phyloP scores from a whole-genome alignment of 2,113 vertebrate species.

The Labeo rohita region DNA sequence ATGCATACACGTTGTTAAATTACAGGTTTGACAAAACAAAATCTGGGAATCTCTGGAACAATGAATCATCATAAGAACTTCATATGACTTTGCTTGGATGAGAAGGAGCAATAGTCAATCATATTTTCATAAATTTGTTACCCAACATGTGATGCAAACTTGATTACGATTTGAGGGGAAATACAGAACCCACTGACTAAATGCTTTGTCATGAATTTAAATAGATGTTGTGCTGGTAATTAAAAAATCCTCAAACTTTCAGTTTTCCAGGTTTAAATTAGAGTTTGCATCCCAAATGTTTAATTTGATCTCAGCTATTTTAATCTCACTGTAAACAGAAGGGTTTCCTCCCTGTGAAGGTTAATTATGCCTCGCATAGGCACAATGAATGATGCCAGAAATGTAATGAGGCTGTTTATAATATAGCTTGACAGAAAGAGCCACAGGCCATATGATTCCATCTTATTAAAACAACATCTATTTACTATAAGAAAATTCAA shows the following conservation, averaged over 20 bases:
- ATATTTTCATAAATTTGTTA: constrained; percentile 1
- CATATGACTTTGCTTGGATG: neutral
- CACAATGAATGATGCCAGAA: constrained; percentile 34
- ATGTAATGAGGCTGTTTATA: constrained; percentile 11
- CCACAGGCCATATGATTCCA: constrained; percentile 29
- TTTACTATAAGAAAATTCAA: constrained; percentile 41
- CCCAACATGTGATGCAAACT: neutral
- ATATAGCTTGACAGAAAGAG: constrained; percentile 19
- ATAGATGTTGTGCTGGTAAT: neutral
- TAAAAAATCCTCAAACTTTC: neutral
- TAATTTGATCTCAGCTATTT: neutral
- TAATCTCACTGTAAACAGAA: neutral
- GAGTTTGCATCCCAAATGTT: neutral
- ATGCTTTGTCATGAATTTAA: neutral
- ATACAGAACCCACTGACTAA: neutral
- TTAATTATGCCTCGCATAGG: constrained; percentile 13
- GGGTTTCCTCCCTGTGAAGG: neutral
- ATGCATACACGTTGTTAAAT: too few species aligned
- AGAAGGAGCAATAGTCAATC: neutral
- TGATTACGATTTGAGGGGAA: neutral
- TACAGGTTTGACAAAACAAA: neutral
- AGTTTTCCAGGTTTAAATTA: neutral
- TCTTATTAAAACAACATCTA: constrained; percentile 42
- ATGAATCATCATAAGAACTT: neutral
- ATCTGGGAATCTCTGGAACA: neutral